These are phyloP conservation scores for Mormyrus proboscirostris DNA, from an alignment of 2,797 vertebrate species.

Conservation along the genomic window DNA sequence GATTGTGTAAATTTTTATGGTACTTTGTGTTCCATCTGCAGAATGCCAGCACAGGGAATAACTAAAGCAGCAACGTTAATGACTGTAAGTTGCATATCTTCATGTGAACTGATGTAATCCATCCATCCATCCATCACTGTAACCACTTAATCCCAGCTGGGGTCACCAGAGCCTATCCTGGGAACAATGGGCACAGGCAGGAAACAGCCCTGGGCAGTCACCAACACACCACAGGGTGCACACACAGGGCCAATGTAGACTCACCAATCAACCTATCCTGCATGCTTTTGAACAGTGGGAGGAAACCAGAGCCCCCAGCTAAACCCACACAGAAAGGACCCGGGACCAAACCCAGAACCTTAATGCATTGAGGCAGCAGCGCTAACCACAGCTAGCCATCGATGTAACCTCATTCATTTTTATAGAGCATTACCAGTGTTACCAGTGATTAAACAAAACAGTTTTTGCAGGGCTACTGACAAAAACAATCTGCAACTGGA, in stretches of 20 bases:
- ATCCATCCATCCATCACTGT: neutral
- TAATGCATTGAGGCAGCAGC: neutral
- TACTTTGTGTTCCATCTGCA: neutral
- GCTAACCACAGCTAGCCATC: neutral
- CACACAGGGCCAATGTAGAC: neutral
- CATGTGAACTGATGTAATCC: neutral
- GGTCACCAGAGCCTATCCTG: neutral
- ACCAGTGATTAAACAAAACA: neutral
- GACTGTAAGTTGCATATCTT: neutral
- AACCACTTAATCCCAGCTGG: neutral
- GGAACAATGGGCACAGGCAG: neutral
- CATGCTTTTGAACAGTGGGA: neutral
- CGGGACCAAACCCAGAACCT: neutral
- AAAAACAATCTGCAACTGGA: neutral
- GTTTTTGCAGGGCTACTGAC: neutral
- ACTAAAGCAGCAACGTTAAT: neutral
- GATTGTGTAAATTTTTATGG: neutral
- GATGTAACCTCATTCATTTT: neutral
- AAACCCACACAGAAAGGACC: neutral
- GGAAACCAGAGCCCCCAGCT: neutral
- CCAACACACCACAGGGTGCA: neutral
- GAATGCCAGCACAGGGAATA: neutral
- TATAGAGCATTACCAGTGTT: neutral
- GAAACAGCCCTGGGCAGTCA: neutral
- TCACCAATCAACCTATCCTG: neutral